phyloP scores from a whole-genome alignment of 1,140 invertebrate genomes.

The Drosophila ercepeae region DNA sequence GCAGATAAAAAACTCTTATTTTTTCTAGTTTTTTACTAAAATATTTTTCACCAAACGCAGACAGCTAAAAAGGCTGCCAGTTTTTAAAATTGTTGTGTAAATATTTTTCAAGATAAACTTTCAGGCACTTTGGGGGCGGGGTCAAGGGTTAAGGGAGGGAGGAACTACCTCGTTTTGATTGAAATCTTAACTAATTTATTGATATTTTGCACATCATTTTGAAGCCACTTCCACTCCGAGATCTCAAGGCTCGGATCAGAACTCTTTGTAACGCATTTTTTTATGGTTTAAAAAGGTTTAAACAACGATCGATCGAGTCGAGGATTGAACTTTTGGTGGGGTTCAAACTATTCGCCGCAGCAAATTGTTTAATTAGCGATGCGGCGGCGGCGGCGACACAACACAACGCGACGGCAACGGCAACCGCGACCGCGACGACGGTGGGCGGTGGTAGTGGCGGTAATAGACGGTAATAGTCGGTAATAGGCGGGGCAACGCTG shows the following conservation, averaged over 20 bases:
- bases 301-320: neutral
- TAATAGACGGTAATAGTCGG: slow-evolving; percentile 44
- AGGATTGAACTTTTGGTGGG: slow-evolving; percentile 24
- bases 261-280: slow-evolving; percentile 48
- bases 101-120: slow-evolving; percentile 41
- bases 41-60: slow-evolving; percentile 4
- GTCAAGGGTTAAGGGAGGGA: slow-evolving; percentile 16
- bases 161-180: neutral
- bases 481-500: slow-evolving; percentile 52
- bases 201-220: slow-evolving; percentile 18
- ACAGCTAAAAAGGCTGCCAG: neutral
- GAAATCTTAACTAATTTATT: slow-evolving; percentile 24
- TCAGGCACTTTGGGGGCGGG: slow-evolving; percentile 37
- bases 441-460: slow-evolving; percentile 24
- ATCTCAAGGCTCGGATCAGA: slow-evolving; percentile 5
- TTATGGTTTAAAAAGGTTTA: slow-evolving; percentile 5
- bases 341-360: slow-evolving; percentile 11
- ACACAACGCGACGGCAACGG: slow-evolving; percentile 1
- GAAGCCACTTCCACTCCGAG: slow-evolving; percentile 23
- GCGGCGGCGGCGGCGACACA: too few relatives aligned
- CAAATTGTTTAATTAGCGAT: slow-evolving; percentile 57
- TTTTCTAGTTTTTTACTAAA: slow-evolving; percentile 26
- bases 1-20: slow-evolving; percentile 9
- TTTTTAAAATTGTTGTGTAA: slow-evolving; percentile 24
- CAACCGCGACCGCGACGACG: slow-evolving; percentile 4